Evolutionary conservation across 37 sponge, comb jelly and placozoan species (phyloP).

Genomic region (Haliclona indistincta): DNA sequence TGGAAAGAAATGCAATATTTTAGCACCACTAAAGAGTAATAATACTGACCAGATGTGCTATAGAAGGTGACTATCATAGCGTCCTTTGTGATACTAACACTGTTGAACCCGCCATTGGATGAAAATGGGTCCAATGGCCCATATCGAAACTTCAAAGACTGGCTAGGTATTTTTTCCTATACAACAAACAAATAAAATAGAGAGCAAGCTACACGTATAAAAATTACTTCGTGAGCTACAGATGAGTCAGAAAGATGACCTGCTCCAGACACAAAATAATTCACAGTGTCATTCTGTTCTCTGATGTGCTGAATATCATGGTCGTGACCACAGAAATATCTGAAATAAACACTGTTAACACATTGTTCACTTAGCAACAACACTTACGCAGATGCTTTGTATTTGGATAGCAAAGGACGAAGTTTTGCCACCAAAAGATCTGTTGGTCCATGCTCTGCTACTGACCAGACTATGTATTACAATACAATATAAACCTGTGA

Average conservation of each 20-base stretch:
- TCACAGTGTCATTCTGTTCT: slow-evolving; percentile 41
- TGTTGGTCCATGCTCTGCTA: slow-evolving; percentile 86
- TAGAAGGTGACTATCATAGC: slow-evolving; percentile 56
- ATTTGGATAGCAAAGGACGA: slow-evolving; percentile 63
- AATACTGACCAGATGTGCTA: slow-evolving; percentile 48
- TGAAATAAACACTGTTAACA: too few species aligned
- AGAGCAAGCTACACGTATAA: not conserved
- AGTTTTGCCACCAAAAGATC: slow-evolving; percentile 50
- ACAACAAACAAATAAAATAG: slow-evolving; percentile 3
- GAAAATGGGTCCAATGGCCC: slow-evolving; percentile 15
- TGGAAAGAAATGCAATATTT: too few species aligned
- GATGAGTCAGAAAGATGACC: slow-evolving; percentile 75
- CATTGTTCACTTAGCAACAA: too few species aligned
- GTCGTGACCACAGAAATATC: slow-evolving; percentile 85
- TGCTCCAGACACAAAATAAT: slow-evolving; percentile 85
- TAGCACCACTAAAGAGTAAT: too few species aligned
- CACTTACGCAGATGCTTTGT: slow-evolving; percentile 63
- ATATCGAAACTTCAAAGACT: slow-evolving; percentile 69
- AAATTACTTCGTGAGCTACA: slow-evolving; percentile 46
- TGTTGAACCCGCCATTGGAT: slow-evolving; percentile 57
- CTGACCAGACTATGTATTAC: slow-evolving; percentile 70
- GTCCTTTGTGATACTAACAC: slow-evolving; percentile 32
- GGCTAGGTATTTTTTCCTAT: slow-evolving; percentile 53
- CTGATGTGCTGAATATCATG: slow-evolving; percentile 84
- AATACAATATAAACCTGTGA: not conserved